phyloP scores from a whole-genome alignment of 2,113 vertebrate species.

The Leucosticte australis region DNA sequence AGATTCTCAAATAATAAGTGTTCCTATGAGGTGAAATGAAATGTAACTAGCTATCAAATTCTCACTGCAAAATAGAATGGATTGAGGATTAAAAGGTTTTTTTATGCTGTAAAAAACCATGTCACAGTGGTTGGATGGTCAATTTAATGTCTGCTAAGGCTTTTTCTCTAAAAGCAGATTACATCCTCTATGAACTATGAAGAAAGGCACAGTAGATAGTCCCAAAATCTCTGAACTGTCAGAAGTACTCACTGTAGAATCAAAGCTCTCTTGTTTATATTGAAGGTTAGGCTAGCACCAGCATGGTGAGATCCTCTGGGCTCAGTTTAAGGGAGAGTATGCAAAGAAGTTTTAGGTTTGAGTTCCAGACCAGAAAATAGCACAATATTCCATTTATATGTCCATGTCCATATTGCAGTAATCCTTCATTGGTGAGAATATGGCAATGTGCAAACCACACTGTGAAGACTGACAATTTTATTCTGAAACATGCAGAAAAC shows the following conservation, averaged over 20 bases:
- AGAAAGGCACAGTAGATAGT: not conserved
- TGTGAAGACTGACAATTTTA: not conserved
- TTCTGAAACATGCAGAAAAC: not conserved
- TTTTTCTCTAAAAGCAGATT: not conserved
- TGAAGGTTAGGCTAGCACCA: not conserved
- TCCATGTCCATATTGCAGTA: not conserved
- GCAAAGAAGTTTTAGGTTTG: not conserved
- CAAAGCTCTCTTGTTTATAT: not conserved
- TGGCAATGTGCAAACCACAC: not conserved
- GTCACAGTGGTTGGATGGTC: not conserved
- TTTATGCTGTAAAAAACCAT: not conserved
- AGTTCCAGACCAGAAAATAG: not conserved
- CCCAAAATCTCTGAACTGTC: not conserved
- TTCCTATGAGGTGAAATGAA: not conserved
- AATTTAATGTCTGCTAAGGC: not conserved
- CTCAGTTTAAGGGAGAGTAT: not conserved
- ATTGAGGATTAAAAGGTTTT: not conserved
- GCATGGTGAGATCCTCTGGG: not conserved
- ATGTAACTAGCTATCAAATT: not conserved
- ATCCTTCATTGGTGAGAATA: not conserved
- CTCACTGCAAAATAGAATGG: not conserved
- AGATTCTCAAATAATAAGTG: not conserved
- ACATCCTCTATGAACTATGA: not conserved
- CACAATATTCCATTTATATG: not conserved
- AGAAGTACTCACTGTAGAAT: not conserved